phyloP scores from a whole-genome alignment of 2,113 vertebrate genomes.

The Myotis lucifugus region DNA sequence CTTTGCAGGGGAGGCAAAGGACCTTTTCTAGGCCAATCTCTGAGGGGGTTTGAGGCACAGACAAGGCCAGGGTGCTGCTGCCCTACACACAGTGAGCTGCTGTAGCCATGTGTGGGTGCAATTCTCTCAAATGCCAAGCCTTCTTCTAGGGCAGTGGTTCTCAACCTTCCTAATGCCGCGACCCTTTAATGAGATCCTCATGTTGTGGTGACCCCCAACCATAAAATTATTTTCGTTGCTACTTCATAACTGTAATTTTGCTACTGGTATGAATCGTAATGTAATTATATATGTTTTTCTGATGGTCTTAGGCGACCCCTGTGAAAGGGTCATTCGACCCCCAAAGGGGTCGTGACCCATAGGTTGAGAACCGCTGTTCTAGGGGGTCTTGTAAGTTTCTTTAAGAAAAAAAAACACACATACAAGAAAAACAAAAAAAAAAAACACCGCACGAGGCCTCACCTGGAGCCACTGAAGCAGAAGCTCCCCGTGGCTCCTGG shows the following conservation, averaged over 20 bases:
- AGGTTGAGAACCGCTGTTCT: too few relatives aligned
- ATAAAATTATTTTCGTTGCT: too few relatives aligned
- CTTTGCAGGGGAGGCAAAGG: fast-evolving
- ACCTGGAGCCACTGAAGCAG: background rate
- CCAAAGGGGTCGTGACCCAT: too few relatives aligned
- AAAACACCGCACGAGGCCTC: background rate
- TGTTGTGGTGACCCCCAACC: too few relatives aligned
- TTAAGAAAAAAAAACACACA: background rate
- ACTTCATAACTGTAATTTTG: too few relatives aligned
- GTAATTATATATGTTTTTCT: too few relatives aligned
- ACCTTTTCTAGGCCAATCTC: background rate
- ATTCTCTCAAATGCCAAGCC: background rate
- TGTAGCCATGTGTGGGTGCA: background rate
- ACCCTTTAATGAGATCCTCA: too few relatives aligned
- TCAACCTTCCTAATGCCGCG: too few relatives aligned
- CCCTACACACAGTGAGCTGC: background rate
- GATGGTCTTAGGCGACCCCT: too few relatives aligned
- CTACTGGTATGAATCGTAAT: too few relatives aligned
- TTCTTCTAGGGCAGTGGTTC: background rate
- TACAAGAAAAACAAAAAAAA: background rate
- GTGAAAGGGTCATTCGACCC: too few relatives aligned
- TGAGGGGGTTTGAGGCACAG: background rate
- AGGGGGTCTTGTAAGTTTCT: background rate
- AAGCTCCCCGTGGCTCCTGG: background rate
- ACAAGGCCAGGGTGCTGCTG: too few relatives aligned